Conservation (phyloP, 2,888 invertebrate species). For the Himalopsyche tibetana region DNA sequence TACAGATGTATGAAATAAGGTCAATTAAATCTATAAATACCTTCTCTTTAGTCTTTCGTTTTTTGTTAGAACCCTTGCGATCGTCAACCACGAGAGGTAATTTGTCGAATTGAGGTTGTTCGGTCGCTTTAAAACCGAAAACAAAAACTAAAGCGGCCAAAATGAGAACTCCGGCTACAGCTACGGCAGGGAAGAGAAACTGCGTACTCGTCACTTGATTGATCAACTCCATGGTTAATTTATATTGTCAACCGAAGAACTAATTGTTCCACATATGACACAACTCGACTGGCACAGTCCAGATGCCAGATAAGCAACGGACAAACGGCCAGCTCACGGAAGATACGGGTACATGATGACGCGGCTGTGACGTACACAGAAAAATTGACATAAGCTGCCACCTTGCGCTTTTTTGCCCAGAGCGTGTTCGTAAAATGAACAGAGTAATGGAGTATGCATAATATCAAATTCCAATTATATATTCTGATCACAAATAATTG, state of each 20-base stretch:
- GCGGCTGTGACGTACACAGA: constrained; percentile 80
- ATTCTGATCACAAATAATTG: no score
- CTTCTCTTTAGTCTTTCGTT: constrained; percentile 84
- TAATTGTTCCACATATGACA: constrained; percentile 67
- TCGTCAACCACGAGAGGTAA: constrained; percentile 80
- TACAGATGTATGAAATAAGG: constrained; percentile 60
- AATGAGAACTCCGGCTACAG: constrained; percentile 81
- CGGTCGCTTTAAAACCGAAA: constrained; percentile 87
- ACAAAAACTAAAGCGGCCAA: constrained; percentile 86
- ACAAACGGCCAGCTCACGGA: constrained; percentile 69
- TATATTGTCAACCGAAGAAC: constrained; percentile 50
- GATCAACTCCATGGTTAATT: constrained; percentile 77
- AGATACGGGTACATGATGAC: constrained; percentile 81
- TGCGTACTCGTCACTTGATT: constrained; percentile 78
- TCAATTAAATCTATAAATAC: constrained; percentile 72
- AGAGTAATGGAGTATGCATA: no score
- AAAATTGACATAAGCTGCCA: constrained; percentile 67
- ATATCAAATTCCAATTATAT: no score
- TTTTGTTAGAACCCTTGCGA: constrained; percentile 82
- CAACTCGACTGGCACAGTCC: constrained; percentile 60
- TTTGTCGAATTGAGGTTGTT: constrained; percentile 88
- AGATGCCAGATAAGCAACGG: constrained; percentile 61
- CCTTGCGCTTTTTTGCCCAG: constrained; percentile 55
- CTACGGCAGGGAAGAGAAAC: constrained; percentile 77
- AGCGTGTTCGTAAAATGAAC: constrained; percentile 52